Evolutionary conservation across 2,797 vertebrate species (phyloP).

Genomic region (Propithecus perrieri): DNA sequence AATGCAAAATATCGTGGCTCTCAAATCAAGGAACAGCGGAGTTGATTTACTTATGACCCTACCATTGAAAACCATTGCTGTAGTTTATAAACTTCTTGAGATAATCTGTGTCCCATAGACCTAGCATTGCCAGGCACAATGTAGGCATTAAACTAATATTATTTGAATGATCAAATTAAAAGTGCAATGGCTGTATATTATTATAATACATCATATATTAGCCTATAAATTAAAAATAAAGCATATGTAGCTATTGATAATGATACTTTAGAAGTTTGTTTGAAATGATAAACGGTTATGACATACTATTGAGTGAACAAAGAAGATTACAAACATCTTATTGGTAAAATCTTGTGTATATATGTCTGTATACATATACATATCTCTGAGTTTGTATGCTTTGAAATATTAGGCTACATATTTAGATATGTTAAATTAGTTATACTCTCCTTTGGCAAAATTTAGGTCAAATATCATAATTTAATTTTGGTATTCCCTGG

Average conservation of each 20-base stretch:
- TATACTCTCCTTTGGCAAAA: not conserved
- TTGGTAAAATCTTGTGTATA: not conserved
- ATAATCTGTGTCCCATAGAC: not conserved
- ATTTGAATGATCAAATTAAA: slow-evolving; percentile 13
- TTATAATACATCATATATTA: not conserved
- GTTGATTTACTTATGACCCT: not conserved
- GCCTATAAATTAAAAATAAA: not conserved
- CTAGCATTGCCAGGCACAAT: not conserved
- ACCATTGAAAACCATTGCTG: not conserved
- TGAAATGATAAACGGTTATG: not conserved
- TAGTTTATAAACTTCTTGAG: slow-evolving; percentile 3
- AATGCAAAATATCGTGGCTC: not conserved
- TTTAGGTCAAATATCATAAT: not conserved
- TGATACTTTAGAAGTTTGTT: not conserved
- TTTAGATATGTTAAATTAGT: slow-evolving; percentile 17
- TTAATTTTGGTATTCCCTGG: not conserved
- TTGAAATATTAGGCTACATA: not conserved
- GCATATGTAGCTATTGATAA: not conserved
- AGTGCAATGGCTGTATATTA: not conserved
- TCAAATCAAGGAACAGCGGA: not conserved
- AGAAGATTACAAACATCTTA: not conserved
- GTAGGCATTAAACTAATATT: not conserved
- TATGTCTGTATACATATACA: not conserved
- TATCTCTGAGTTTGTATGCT: not conserved
- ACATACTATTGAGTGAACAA: not conserved